Base-by-base conservation (phyloP, 2,797 vertebrate species). In the Leptatherina wallacei region DNA sequence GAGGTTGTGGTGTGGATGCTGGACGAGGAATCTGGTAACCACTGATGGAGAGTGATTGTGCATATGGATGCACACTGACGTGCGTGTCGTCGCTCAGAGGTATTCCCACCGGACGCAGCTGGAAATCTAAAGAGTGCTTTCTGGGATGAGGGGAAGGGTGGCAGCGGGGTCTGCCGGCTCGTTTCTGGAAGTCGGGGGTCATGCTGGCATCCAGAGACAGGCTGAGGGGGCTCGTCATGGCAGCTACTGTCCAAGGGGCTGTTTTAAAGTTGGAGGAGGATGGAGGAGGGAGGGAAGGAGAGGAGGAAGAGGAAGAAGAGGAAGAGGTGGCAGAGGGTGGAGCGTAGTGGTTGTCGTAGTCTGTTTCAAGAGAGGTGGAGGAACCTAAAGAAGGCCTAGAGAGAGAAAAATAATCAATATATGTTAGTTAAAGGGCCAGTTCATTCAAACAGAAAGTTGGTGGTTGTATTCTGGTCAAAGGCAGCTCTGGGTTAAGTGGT, bases 111-210 rank as follows among this genome's bases (percentile, higher is more conserved):
- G 90, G 83, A 16, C 81, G 78, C 49, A 91, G 80, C 72, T 88
- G 85, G 73, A 91, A 78, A 44, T 93, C 90, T 55, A 93, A 33
- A 3, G 92, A 93, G 76, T 91, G 91, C 42, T 93, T 93, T 58
- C 91, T 86, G 30, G 90, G 92, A 42, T 91, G 90, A 7, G 89
- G 88, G 2, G 92, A 90, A 0, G 88, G 85, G 59, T 88, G 91
- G 55, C 86, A 90, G 0, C 73, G 89, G 24, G 72, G 51, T 24
- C 55, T 70, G 6, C 67, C 62, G 0, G 64, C 65, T 29, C 44
- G 61, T 22, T 64, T 85, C 27, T 73, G 77, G 56, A 36, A 47
- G 62, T 88, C 85, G n/a, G 59, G 72, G 30, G 76, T 74, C 60
- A 54, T 1, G 60, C 16, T 35, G 67, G 70, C 55, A 6, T 92